A percentile compares a stretch with the other conserved stretches of the same genome.
Conservation (phyloP, 1,140 invertebrate species). For the Leptopilina boulardi region DNA sequence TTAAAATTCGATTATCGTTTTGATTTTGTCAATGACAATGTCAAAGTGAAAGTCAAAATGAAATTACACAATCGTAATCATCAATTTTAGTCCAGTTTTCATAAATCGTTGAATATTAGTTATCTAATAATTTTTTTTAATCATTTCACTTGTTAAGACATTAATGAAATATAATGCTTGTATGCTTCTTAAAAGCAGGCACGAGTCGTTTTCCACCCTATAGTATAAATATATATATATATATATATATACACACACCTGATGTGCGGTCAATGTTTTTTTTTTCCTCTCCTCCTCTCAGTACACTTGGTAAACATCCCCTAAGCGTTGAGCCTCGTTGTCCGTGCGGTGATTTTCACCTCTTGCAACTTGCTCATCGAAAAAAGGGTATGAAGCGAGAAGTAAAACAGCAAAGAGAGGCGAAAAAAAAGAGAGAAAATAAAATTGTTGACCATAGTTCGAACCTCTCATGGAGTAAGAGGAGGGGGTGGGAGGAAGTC, state of each 20-base stretch:
- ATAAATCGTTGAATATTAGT: too few relatives aligned
- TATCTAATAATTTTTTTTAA: too few relatives aligned
- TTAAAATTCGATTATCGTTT: too few relatives aligned
- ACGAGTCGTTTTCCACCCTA: conserved; percentile 44
- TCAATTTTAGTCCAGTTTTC: too few relatives aligned
- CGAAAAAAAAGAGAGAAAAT: conserved; percentile 23
- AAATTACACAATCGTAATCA: too few relatives aligned
- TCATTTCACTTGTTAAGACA: too few relatives aligned
- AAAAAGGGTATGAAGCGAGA: conserved; percentile 50
- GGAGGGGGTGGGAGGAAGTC: conserved; percentile 39
- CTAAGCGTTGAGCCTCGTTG: conserved; percentile 39
- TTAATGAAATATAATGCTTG: too few relatives aligned
- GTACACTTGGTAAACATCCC: conserved; percentile 48
- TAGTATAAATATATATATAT: conserved; percentile 46
- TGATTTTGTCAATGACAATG: too few relatives aligned
- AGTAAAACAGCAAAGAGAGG: conserved; percentile 36
- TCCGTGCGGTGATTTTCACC: conserved; percentile 64
- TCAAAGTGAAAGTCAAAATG: too few relatives aligned
- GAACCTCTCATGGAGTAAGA: conserved; percentile 29
- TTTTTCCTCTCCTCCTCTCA: conserved; percentile 43
- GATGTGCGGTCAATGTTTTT: conserved; percentile 44
- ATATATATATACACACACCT: conserved; percentile 38
- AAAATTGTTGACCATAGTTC: conserved; percentile 40
- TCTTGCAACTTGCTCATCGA: conserved; percentile 66
- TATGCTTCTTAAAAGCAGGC: not conserved